Base-by-base conservation (phyloP, 2,888 invertebrate genomes). In the Cynaeus angustus region DNA sequence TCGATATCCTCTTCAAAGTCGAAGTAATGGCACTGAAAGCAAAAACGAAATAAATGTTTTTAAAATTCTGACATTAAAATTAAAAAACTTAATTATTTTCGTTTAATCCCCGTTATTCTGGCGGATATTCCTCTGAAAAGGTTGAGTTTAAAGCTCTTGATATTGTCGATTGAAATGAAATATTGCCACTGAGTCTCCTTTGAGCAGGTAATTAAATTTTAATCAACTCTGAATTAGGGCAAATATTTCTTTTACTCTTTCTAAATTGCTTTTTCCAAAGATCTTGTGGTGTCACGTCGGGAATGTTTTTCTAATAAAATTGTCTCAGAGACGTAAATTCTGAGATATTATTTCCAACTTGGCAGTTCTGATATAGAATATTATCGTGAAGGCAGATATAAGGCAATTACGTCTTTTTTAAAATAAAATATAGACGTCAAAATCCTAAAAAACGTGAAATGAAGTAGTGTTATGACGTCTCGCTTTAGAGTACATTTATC, bases 1-100 rank as follows among this genome's bases (percentile, higher is more conserved):
- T 84, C 83, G 71, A 83, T 78, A 77, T 84, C 84, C 74, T 84
- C 84, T 69, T 84, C 83, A 74, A 83, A 84, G 75, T 84, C 84
- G 77, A 84, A 84, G 74, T 84, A 84, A 77, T 84, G 84, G 76
- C 84, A 84, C 84, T 84, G 81, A 45, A 12, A 61, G 12, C n/a
- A 45, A 13, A 46, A 61, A 33, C 16, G 0, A 30, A 14, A 55
- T 48, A 16, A 48, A 12, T 41, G 10, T 12, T 41, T 41, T 12
- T 13, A 6, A 41, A 37, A 8, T 8, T 37, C 37, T n/a, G 21
- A 21, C 21, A 7, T 6, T 9, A 33, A n/a, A 33, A 7, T 33
- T 9, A 33, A 33, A 33, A 33, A 4, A 4, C 33, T 33, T 4
- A 33, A 33, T 33, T 33, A 33, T n/a, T 33, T 33, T 33, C 33